phyloP scores from a whole-genome alignment of 2,888 invertebrate species.

The Eupithecia tripunctaria region DNA sequence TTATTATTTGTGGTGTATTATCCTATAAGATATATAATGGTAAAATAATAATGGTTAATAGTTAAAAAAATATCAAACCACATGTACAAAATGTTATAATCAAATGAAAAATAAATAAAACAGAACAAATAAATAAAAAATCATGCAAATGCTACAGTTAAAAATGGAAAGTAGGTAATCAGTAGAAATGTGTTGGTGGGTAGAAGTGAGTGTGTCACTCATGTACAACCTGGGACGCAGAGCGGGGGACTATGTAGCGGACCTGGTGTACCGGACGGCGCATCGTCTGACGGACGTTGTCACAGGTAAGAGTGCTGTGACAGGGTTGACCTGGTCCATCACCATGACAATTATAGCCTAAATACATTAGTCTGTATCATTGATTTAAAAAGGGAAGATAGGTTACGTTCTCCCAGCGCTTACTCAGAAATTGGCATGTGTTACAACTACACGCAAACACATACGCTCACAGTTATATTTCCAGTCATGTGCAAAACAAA shows the following conservation, averaged over 20 bases:
- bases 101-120: not conserved
- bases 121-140: not conserved
- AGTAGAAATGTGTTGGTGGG: conserved; percentile 76
- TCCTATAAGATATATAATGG: no score
- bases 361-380: no score
- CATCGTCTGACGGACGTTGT: conserved; percentile 70
- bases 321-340: not conserved
- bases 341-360: not conserved
- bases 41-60: no score
- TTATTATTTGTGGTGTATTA: no score
- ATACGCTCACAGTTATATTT: no score
- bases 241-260: conserved; percentile 58
- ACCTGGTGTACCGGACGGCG: conserved; percentile 60
- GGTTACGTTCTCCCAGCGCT: no score
- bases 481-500: no score
- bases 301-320: conserved; percentile 58
- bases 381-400: no score
- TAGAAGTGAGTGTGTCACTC: conserved; percentile 72
- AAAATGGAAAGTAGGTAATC: not conserved
- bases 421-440: no score
- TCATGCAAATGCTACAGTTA: not conserved
- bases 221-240: conserved; percentile 67
- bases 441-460: no score
- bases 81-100: no score
- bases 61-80: no score